These are phyloP conservation scores for Quadriops clusia DNA, from an alignment of 2,888 invertebrate species.

Conservation along the genomic window DNA sequence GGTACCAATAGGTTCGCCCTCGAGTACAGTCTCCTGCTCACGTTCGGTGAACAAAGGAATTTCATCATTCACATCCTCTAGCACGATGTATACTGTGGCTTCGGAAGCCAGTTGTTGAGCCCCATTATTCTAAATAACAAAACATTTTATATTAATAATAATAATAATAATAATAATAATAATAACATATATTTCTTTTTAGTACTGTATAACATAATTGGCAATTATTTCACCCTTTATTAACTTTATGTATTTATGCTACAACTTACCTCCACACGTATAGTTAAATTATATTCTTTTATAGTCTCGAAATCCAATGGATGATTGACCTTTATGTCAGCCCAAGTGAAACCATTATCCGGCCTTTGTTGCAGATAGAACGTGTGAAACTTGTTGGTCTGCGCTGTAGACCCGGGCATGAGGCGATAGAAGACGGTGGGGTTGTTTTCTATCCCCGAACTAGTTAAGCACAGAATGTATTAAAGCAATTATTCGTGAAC, in stretches of 20 bases:
- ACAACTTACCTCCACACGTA: slow-evolving; percentile 79
- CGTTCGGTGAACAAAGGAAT: slow-evolving; percentile 91
- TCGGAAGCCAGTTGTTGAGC: slow-evolving; percentile 91
- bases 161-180: slow-evolving; percentile 4
- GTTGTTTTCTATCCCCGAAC: slow-evolving; percentile 93
- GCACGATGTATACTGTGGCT: slow-evolving; percentile 84
- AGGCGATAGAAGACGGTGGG: slow-evolving; percentile 91
- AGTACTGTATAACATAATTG: too few species aligned
- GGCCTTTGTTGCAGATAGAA: slow-evolving; percentile 91
- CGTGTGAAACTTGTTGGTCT: slow-evolving; percentile 91
- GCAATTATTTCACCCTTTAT: too few species aligned
- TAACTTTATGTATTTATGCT: too few species aligned
- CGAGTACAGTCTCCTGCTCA: slow-evolving; percentile 88
- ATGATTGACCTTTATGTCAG: slow-evolving; percentile 92
- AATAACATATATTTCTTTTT: neutral
- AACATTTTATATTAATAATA: slow-evolving; percentile 1
- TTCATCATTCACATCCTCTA: slow-evolving; percentile 95
- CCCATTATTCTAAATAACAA: slow-evolving; percentile 69
- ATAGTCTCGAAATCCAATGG: slow-evolving; percentile 90
- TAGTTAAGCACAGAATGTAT: slow-evolving; percentile 33
- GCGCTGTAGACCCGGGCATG: slow-evolving; percentile 91
- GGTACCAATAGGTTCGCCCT: slow-evolving; percentile 89
- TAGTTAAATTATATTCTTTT: slow-evolving; percentile 90
- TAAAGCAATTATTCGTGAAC: neutral
- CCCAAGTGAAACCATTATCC: slow-evolving; percentile 88